Conservation (phyloP, 2,113 vertebrate genomes). For the Hucho hucho region DNA sequence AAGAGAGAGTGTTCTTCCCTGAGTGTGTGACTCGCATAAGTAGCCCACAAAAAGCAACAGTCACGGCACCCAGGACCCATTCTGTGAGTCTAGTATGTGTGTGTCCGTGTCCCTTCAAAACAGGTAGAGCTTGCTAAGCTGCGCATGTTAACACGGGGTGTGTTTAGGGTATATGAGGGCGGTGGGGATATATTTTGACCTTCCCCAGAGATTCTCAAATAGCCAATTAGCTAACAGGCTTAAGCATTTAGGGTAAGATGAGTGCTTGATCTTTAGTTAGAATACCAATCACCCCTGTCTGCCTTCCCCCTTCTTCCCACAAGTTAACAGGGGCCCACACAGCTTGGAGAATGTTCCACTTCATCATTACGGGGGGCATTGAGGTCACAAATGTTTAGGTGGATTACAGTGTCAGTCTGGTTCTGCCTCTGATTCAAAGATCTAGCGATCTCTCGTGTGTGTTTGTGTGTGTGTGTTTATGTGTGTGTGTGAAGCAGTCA, state of each 20-base stretch:
- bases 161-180: too few species aligned
- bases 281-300: not conserved
- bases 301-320: not conserved
- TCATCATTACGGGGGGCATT: not conserved
- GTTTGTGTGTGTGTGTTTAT: not conserved
- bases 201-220: not conserved
- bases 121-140: not conserved
- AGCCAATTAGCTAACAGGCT: constrained; percentile 11
- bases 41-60: too few species aligned
- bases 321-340: not conserved
- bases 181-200: not conserved
- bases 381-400: constrained; percentile 34
- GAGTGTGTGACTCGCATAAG: not conserved
- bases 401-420: constrained; percentile 10
- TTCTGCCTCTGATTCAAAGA: not conserved
- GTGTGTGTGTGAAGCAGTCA: constrained; percentile 27
- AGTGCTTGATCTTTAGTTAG: not conserved
- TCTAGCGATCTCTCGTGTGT: not conserved
- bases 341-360: not conserved
- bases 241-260: constrained; percentile 22
- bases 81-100: not conserved
- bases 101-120: not conserved
- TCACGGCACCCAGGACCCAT: too few species aligned
- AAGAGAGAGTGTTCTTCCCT: not conserved
- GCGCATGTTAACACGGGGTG: too few species aligned